Base-by-base conservation (phyloP, 2,113 vertebrate genomes). In the Pseudorasbora parva region DNA sequence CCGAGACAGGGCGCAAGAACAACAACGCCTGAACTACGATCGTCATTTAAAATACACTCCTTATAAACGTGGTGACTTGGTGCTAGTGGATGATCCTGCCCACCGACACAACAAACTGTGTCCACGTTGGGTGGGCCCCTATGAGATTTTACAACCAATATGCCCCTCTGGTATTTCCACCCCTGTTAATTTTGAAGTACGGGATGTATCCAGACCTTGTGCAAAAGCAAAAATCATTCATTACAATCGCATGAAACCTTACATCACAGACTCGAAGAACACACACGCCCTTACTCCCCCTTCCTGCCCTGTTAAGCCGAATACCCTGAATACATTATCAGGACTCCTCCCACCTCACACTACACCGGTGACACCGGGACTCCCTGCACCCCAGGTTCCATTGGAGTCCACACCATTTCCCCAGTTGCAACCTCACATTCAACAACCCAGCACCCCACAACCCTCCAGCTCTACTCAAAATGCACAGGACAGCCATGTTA, bases 21-120 rank as follows among this genome's bases (percentile, higher is more conserved):
- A 57, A 33, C 27, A 59, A 73, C 60, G 47, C 45, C n/a, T 43
- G 37, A 59, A 81, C 59, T 85, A 81, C 33, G 43, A 85, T 78
- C 56, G 69, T 33, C 77, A 37, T 30, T 10, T 85, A 33, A 81
- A 43, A 27, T 81, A 81, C 25, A 19, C 3, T 21, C 66, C 75
- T 8, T 79, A 80, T 45, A 57, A 71, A 8, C 5, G 30, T 23
- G 83, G 84, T 21, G 77, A 81, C 27, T 41, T 85, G 43, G 78
- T 66, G 8, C 51, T 81, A 19, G 69, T 66, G 51, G 78, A 85
- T 21, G 43, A 75, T 21, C 84, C 69, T 23, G 78, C 56, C 2
- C 64, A 76, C 45, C 23, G 5, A 12, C 45, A 49, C 25, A 56
- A 84, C 12, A 80, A 84, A 37, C 75, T 84, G 54, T 25, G 14